Evolutionary conservation across 2,113 vertebrate genomes (phyloP), one percentile per base, ranked within the genome.

Genomic region (Petaurus breviceps): DNA sequence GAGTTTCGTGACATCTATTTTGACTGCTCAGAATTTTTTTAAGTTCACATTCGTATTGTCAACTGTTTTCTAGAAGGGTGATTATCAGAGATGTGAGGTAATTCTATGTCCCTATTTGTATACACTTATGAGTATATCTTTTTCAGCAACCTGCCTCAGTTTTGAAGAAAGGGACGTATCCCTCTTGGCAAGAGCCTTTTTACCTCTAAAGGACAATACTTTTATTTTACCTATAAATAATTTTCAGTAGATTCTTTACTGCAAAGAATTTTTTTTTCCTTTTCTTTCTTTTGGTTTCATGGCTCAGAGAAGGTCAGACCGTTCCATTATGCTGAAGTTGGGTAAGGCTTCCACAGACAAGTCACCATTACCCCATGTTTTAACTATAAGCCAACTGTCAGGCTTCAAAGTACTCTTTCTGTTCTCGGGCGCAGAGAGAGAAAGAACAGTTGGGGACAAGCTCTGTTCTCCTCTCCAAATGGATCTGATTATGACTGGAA

Each of bases 341-440:
- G 92, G 92, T 95, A 91, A 97, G 96, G 43, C 61, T 49, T 98
- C 54, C 57, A 51, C 37, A 89, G 96, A 98, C 95, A 98, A 96
- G 90, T 31, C 96, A 51, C 97, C 96, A 96, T 98, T 98, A 98
- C 68, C 90, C 1, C 22, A 92, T 94, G 24, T 92, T 98, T 98
- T 97, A 95, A 92, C 92, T 94, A 90, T 94, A 98, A 98, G 98
- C 89, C 97, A 97, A 31, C 51, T 97, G 96, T 97, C 95, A 98
- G 95, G 47, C 77, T 96, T 92, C 84, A 91, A 93, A 98, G 50
- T 89, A 0, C 46, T 97, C 97, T 97, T 98, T 98, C 91, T 97
- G 96, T 53, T 94, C 93, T 93, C 8, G 54, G 90, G 51, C 93
- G 91, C 94, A 91, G 26, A 37, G 43, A 96, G 95, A 95, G 61